phyloP scores from a whole-genome alignment of 2,113 vertebrate species.

The Pholis gunnellus region DNA sequence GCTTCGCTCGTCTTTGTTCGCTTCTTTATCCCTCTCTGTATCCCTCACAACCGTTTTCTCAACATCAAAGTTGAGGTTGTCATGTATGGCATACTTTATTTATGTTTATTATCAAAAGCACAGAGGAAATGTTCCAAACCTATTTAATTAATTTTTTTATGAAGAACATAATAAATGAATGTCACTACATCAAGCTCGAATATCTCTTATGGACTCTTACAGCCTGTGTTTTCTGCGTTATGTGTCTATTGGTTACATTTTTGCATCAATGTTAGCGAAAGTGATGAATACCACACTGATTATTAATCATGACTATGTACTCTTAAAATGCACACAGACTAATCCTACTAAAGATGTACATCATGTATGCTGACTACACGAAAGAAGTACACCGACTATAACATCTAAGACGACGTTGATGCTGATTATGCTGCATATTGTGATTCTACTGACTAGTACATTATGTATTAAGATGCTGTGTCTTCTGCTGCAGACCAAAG shows the following conservation, averaged over 20 bases:
- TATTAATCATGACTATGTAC: neutral
- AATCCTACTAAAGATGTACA: neutral
- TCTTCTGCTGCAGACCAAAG: slow-evolving; percentile 37
- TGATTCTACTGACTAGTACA: neutral
- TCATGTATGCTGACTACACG: neutral
- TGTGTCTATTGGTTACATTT: neutral
- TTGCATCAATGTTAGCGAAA: neutral
- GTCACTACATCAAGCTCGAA: neutral
- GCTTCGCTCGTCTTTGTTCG: neutral
- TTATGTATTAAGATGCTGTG: neutral
- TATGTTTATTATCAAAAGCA: neutral
- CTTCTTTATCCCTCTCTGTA: neutral
- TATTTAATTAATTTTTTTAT: neutral
- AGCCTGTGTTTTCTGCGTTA: neutral
- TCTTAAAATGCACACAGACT: neutral
- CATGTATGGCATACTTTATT: neutral
- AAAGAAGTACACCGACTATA: neutral
- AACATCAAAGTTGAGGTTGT: neutral
- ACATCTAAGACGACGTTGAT: neutral
- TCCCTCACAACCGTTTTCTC: neutral
- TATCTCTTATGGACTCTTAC: neutral
- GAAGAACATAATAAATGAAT: neutral
- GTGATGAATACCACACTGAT: neutral
- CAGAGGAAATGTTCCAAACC: neutral
- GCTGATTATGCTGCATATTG: neutral